Conservation (phyloP, 2,888 invertebrate species). For the Aphrophora alni region DNA sequence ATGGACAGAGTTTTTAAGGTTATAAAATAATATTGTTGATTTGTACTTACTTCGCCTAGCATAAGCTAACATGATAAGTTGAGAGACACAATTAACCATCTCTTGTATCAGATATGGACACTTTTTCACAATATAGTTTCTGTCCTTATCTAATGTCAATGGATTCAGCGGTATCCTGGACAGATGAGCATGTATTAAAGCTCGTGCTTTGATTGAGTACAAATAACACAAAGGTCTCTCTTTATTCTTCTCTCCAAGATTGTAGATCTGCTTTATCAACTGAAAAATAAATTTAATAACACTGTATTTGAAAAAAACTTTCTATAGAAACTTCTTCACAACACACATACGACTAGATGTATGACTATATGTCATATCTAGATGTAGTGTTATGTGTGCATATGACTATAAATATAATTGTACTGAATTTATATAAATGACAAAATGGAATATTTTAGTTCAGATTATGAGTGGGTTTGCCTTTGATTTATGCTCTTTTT, state of each 20-base stretch:
- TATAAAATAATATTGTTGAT: too few relatives aligned
- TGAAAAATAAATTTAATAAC: constrained; percentile 58
- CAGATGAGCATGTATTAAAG: constrained; percentile 94
- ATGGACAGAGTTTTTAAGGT: too few relatives aligned
- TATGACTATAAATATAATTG: too few relatives aligned
- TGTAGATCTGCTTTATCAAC: constrained; percentile 89
- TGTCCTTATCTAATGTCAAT: constrained; percentile 82
- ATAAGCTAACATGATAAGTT: constrained; percentile 89
- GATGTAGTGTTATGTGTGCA: too few relatives aligned
- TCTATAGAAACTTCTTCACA: neutral
- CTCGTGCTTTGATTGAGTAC: constrained; percentile 93
- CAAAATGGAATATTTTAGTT: too few relatives aligned
- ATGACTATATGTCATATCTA: too few relatives aligned
- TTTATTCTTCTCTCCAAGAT: constrained; percentile 95
- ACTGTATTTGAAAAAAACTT: constrained; percentile 17
- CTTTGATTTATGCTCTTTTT: too few relatives aligned
- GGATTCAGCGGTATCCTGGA: constrained; percentile 80
- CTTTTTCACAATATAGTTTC: constrained; percentile 83
- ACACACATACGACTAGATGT: constrained; percentile 9
- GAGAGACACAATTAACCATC: constrained; percentile 95
- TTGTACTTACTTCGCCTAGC: constrained; percentile 79
- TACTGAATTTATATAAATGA: too few relatives aligned
- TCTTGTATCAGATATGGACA: constrained; percentile 96
- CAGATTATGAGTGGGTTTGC: too few relatives aligned
- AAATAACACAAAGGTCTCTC: constrained; percentile 91